Percentiles rank a stretch among this genome's conserved stretches.
phyloP scores from a whole-genome alignment of 2,888 invertebrate genomes.

The Eucera pruinosa region DNA sequence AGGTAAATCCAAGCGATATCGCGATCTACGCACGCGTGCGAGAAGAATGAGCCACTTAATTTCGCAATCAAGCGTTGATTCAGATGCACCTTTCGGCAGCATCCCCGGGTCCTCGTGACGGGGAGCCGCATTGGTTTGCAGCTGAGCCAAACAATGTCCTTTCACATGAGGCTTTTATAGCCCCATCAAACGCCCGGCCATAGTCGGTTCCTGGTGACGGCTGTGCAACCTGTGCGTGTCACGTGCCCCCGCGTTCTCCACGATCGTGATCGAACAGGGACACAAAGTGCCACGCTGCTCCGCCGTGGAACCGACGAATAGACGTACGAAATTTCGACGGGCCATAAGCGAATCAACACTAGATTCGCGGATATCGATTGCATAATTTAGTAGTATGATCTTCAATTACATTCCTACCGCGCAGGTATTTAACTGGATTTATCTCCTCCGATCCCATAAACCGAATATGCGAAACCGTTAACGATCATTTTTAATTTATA shows the following conservation, averaged over 20 bases:
- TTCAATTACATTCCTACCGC: too few relatives aligned
- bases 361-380: too few relatives aligned
- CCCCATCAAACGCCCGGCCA: slow-evolving; percentile 75
- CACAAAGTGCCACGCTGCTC: background rate
- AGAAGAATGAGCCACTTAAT: slow-evolving; percentile 83
- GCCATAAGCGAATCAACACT: too few relatives aligned
- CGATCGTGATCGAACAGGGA: background rate
- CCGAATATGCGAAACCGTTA: too few relatives aligned
- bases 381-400: too few relatives aligned
- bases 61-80: slow-evolving; percentile 83
- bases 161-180: slow-evolving; percentile 84
- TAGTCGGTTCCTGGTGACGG: slow-evolving; percentile 55
- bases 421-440: too few relatives aligned
- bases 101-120: slow-evolving; percentile 71
- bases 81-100: slow-evolving; percentile 81
- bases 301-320: too few relatives aligned
- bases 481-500: too few relatives aligned
- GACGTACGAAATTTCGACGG: too few relatives aligned
- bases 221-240: slow-evolving; percentile 37
- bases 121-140: slow-evolving; percentile 76
- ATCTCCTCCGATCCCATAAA: too few relatives aligned
- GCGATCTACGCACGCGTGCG: slow-evolving; percentile 71
- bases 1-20: slow-evolving; percentile 74
- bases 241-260: slow-evolving; percentile 22
- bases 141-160: slow-evolving; percentile 84